Percentiles rank a stretch among this genome's conserved stretches.
Conservation (phyloP, 2,113 vertebrate species). For the Propithecus coquereli region DNA sequence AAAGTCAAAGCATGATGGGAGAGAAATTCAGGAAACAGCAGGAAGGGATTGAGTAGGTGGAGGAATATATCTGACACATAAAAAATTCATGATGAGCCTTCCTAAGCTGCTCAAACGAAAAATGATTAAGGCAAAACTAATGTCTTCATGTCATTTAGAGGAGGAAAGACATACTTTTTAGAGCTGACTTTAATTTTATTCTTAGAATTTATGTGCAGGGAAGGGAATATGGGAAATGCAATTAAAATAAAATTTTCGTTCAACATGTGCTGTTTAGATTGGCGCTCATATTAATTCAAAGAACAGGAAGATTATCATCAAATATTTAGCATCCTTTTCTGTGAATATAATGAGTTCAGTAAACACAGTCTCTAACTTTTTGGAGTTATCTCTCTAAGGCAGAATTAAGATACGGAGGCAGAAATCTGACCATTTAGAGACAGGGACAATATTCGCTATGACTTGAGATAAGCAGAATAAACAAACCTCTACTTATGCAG, state of each 20-base stretch:
- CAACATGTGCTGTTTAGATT: slow-evolving; percentile 58
- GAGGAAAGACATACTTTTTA: slow-evolving; percentile 55
- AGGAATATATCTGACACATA: slow-evolving; percentile 44
- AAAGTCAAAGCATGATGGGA: not conserved
- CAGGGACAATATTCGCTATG: not conserved
- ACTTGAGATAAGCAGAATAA: slow-evolving; percentile 55
- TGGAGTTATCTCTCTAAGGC: slow-evolving; percentile 57
- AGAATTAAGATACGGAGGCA: slow-evolving; percentile 55
- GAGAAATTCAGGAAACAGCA: slow-evolving; percentile 22
- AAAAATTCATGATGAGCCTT: slow-evolving; percentile 66
- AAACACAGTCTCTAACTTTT: slow-evolving; percentile 61
- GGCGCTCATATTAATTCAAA: slow-evolving; percentile 66
- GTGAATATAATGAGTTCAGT: slow-evolving; percentile 51
- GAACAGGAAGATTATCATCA: slow-evolving; percentile 62
- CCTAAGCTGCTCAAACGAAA: slow-evolving; percentile 62
- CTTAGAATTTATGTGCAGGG: slow-evolving; percentile 62
- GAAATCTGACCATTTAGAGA: slow-evolving; percentile 61
- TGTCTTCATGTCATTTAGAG: slow-evolving; percentile 69
- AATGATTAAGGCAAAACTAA: slow-evolving; percentile 74
- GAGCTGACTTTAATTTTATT: slow-evolving; percentile 68
- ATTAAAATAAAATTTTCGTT: slow-evolving; percentile 72
- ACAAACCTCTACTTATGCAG: slow-evolving; percentile 42
- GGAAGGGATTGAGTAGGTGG: slow-evolving; percentile 27
- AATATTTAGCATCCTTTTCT: slow-evolving; percentile 74
- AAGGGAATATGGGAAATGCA: slow-evolving; percentile 54